Evolutionary conservation across 2,888 invertebrate species (phyloP), one percentile per base, ranked within the genome.

Genomic region (Homarus gammarus): DNA sequence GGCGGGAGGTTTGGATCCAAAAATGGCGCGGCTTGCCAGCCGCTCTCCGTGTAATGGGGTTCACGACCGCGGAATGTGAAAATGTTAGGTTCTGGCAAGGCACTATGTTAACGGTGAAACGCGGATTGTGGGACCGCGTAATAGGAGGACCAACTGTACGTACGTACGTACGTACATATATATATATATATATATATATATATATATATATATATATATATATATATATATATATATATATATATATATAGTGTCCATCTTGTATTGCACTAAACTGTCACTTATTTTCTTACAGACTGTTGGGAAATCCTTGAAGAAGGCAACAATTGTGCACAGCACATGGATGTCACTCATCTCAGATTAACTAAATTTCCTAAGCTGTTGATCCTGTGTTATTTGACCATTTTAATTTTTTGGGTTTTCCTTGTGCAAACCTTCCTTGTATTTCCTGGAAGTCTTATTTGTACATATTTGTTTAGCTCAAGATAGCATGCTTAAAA

Each of bases 271-370:
- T 75, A 44, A 38, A 40, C 12, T 40, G 0, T 44, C 10, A 36
- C 27, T 44, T 75, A 8, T 36, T 27, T 56, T n/a, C n/a, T 86
- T 86, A 12, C 86, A 86, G 86, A 86, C 86, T 86, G 78, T 27
- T 27, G 70, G 70, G 86, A 56, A 78, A 79, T 70, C 70, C 68
- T 70, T 86, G 64, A 15, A 49, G 75, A 70, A 78, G 86, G 86
- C 86, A 49, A 70, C 68, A 73, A 49, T 70, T 78, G 51, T 79
- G 78, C 51, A 70, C n/a, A 85, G 75, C 44, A 31, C 56, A 73
- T 85, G 85, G 78, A 85, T 78, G 64, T 85, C 77, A 75, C n/a
- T 73, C 51, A 36, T 78, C 61, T 27, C 27, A 75, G 22, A 44
- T 75, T 72, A 38, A 40, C 44, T n/a, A 40, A 75, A 75, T 36